Evolutionary conservation across 2,797 vertebrate genomes (phyloP).

Genomic region (Triplophysa yarkandensis): DNA sequence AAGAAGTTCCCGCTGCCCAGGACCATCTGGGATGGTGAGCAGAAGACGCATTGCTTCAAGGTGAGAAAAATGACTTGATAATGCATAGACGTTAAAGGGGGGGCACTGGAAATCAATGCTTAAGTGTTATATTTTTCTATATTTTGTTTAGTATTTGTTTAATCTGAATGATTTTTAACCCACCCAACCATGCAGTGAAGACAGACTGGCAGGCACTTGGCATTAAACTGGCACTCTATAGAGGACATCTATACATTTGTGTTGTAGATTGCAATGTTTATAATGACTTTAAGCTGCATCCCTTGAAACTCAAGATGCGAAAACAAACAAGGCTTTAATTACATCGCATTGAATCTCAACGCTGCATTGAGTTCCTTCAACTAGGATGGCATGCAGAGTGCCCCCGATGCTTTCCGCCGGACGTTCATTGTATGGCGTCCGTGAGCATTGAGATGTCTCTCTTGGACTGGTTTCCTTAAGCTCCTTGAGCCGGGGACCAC

Average conservation of each 20-base stretch:
- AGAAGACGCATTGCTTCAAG: conserved; percentile 81
- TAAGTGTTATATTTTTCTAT: no score
- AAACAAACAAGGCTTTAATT: conserved; percentile 13
- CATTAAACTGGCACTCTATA: neutral
- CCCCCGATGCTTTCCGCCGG: neutral
- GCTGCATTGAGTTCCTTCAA: neutral
- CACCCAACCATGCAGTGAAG: no score
- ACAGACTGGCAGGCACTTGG: no score
- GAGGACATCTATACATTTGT: neutral
- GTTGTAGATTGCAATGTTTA: no score
- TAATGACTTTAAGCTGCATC: no score
- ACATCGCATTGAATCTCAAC: conserved; percentile 2
- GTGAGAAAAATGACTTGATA: neutral
- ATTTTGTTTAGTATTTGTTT: no score
- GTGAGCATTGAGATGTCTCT: conserved; percentile 3
- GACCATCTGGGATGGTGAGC: conserved; percentile 84
- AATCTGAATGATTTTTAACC: no score
- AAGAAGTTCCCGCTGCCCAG: conserved; percentile 84
- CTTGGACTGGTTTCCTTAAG: conserved; percentile 37
- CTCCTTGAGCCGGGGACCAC: conserved; percentile 51
- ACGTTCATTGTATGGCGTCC: neutral
- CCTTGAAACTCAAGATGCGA: neutral
- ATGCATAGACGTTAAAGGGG: no score
- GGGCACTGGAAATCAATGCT: no score
- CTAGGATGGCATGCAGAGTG: neutral